Conservation (phyloP, 2,797 vertebrate species). For the Hipposideros larvatus region DNA sequence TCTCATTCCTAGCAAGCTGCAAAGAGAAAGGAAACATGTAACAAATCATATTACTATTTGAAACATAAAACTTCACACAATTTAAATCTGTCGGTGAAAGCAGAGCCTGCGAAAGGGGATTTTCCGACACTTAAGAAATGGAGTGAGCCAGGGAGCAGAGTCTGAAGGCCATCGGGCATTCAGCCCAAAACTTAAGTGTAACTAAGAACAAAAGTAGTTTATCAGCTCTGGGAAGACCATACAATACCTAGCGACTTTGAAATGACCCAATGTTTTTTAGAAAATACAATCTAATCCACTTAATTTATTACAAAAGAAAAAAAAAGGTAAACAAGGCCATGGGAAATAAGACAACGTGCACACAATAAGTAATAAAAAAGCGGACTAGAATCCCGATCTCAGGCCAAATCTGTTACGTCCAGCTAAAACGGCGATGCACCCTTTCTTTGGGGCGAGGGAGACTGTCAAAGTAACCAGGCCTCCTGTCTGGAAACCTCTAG, state of each 20-base stretch:
- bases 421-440: neutral
- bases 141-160: neutral
- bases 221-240: neutral
- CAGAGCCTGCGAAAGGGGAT: fast-evolving
- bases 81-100: neutral
- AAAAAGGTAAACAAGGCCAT: neutral
- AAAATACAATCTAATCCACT: neutral
- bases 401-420: neutral
- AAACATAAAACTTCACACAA: conserved; percentile 2
- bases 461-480: neutral
- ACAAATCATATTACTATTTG: neutral
- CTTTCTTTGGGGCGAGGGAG: too few species aligned
- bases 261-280: neutral
- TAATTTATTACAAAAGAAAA: neutral
- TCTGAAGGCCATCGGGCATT: neutral
- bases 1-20: conserved; percentile 97
- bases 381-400: neutral
- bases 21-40: conserved; percentile 68
- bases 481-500: neutral
- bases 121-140: fast-evolving
- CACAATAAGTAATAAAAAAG: neutral
- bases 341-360: neutral
- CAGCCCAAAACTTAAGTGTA: neutral
- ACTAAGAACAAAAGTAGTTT: neutral
- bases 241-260: neutral